phyloP scores from a whole-genome alignment of 1,140 invertebrate genomes.

The Arion vulgaris region DNA sequence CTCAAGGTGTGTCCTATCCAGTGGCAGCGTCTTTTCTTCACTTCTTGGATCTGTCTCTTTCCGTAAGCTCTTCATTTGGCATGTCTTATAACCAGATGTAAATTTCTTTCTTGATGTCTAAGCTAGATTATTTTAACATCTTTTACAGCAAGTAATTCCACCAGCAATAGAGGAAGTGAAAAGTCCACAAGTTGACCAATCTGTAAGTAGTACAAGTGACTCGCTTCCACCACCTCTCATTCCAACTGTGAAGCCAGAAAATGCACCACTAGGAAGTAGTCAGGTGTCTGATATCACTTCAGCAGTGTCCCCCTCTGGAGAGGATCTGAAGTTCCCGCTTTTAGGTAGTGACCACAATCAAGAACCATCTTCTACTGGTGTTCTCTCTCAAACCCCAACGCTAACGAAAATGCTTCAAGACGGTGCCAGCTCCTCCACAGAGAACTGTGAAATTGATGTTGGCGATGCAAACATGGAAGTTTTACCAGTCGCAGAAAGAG shows the following conservation, averaged over 20 bases:
- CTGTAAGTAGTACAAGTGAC: constrained; percentile 39
- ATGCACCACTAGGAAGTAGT: neutral
- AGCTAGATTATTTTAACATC: neutral
- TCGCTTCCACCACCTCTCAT: constrained; percentile 15
- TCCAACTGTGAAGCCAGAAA: neutral
- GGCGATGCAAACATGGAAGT: neutral
- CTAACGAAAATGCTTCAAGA: neutral
- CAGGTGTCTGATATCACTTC: constrained; percentile 25
- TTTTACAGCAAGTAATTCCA: neutral
- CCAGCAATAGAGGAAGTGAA: constrained; percentile 29
- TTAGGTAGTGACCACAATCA: constrained; percentile 13
- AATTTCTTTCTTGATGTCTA: too few relatives aligned
- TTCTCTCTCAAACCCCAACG: neutral
- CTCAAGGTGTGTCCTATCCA: too few relatives aligned
- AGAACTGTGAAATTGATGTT: constrained; percentile 22
- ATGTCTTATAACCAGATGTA: too few relatives aligned
- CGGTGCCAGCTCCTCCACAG: constrained; percentile 21
- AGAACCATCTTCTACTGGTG: constrained; percentile 19
- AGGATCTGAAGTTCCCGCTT: neutral
- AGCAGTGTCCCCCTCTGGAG: constrained; percentile 21
- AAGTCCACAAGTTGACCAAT: constrained; percentile 38
- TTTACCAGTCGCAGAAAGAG: neutral
- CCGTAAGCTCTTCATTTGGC: too few relatives aligned
- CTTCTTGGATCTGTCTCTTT: too few relatives aligned
- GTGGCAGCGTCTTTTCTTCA: too few relatives aligned